These are phyloP conservation scores for Monopis laevigella DNA, from an alignment of 2,888 invertebrate genomes.

Conservation along the genomic window DNA sequence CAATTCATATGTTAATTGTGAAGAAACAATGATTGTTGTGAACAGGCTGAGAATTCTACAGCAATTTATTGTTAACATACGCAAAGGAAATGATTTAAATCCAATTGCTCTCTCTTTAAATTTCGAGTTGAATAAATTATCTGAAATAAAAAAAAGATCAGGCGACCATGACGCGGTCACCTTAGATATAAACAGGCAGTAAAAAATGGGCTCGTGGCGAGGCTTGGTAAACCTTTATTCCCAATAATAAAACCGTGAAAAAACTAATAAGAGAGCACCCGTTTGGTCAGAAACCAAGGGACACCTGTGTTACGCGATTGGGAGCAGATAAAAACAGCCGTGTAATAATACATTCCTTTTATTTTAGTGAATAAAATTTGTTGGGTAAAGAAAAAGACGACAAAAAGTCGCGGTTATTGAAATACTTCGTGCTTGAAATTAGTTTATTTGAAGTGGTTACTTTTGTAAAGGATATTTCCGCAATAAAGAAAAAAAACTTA, in stretches of 20 bases:
- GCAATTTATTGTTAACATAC: constrained; percentile 2
- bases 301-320: constrained; percentile 53
- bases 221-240: constrained; percentile 1
- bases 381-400: constrained; percentile 2
- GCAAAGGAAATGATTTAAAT: constrained; percentile 1
- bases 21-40: constrained; percentile 16
- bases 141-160: too few species aligned
- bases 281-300: constrained; percentile 15
- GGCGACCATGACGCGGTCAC: constrained; percentile 1
- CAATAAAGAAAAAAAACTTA: too few species aligned
- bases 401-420: too few species aligned
- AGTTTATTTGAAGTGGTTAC: too few species aligned
- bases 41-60: constrained; percentile 15
- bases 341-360: constrained; percentile 21
- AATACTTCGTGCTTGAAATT: too few species aligned
- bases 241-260: constrained; percentile 9
- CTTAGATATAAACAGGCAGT: neutral
- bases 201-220: constrained; percentile 5
- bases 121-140: constrained; percentile 27
- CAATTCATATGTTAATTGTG: constrained; percentile 20
- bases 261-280: constrained; percentile 9
- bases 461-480: too few species aligned
- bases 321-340: constrained; percentile 31
- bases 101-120: constrained; percentile 16
- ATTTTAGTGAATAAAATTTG: constrained; percentile 22